A percentile compares a stretch with the other conserved stretches of the same genome.
Conservation (phyloP, 2,888 invertebrate species). For the Micoletzkya japonica region DNA sequence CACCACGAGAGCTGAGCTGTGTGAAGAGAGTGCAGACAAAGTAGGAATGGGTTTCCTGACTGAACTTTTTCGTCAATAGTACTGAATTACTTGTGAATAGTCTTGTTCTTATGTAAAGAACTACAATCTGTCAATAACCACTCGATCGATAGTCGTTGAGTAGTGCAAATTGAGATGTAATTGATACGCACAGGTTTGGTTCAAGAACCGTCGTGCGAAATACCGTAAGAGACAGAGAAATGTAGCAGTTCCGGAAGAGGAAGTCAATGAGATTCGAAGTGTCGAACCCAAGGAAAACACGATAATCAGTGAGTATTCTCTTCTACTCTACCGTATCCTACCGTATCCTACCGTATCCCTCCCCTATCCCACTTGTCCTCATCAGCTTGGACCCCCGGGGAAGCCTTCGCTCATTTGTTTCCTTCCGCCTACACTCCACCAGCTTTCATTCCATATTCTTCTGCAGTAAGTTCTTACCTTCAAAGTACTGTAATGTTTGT, state of each 20-base stretch:
- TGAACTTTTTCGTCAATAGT: not conserved
- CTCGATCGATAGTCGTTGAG: not conserved
- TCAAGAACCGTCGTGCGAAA: constrained; percentile 49
- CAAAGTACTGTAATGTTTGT: too few relatives aligned
- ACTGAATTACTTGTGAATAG: not conserved
- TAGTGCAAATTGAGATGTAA: too few relatives aligned
- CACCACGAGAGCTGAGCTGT: too few relatives aligned
- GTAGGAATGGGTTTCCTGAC: not conserved
- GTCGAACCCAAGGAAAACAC: constrained; percentile 28
- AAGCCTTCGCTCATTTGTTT: constrained; percentile 16
- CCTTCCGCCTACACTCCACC: not conserved
- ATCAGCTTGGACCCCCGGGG: constrained; percentile 15
- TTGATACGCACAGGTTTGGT: constrained; percentile 46
- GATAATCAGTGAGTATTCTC: constrained; percentile 30
- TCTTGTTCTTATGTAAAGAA: not conserved
- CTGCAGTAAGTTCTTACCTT: not conserved
- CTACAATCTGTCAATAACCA: not conserved
- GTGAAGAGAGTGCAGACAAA: too few relatives aligned
- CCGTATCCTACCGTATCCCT: too few relatives aligned
- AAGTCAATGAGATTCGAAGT: constrained; percentile 1
- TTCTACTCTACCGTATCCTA: not conserved
- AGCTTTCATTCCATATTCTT: not conserved
- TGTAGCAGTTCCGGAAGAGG: constrained; percentile 8
- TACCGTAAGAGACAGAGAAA: constrained; percentile 44
- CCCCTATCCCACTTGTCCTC: not conserved